Base-by-base conservation (phyloP, 2,888 invertebrate species). In the Tethea ocularis region DNA sequence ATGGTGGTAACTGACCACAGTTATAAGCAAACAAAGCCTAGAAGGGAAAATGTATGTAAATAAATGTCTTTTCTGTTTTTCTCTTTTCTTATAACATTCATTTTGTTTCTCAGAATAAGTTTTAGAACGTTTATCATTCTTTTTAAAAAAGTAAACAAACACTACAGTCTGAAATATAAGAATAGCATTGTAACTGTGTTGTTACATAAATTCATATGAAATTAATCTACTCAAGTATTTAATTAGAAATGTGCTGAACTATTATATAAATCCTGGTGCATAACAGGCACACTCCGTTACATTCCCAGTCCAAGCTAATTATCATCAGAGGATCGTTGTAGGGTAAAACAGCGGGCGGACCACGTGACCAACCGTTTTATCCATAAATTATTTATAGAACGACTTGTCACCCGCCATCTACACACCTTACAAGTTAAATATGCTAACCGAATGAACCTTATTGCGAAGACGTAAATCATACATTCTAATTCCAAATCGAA, bases 341-440 rank as follows among this genome's bases (percentile, higher is more conserved):
- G 62, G 60, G 60, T 62, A 63, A 70, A 64, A 64, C 82, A 33
- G 33, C 33, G 33, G 33, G 13, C 33, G 13, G 33, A 33, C 33
- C 33, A 82, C 78, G 78, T 80, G 82, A 82, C 75, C 69, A 61
- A 59, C 61, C 74, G 69, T 77, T 77, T 77, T 80, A 71, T 73
- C 70, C 68, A 75, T 74, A 74, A 66, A 76, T 75, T 83, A 82
- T 80, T 82, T 78, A 82, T 78, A 80, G 74, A 72, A 60, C 55
- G 57, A 66, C 69, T 71, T 78, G 78, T 78, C 80, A 82, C 68
- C 71, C 74, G 76, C 67, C 69, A 74, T 64, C 58, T 61, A 68
- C 72, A 77, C 62, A 63, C 63, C 64, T 73, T 69, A 66, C 63
- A 68, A 66, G 15, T 61, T 29, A 52, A 56, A 52, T 55, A n/a